phyloP scores from a whole-genome alignment of 2,888 invertebrate species.

The Folsomia manolachei region DNA sequence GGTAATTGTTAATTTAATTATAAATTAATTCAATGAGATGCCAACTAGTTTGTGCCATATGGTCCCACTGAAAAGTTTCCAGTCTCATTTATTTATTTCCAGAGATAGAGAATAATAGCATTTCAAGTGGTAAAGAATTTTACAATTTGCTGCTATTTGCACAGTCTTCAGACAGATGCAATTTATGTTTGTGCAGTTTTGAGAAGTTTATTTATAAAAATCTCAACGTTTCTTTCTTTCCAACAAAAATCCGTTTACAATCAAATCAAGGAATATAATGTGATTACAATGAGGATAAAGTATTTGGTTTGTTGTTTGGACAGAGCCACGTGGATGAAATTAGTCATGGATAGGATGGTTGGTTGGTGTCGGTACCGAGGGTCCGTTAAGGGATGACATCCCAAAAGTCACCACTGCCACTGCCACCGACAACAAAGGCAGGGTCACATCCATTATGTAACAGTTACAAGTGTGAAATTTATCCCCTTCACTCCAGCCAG shows the following conservation, averaged over 20 bases:
- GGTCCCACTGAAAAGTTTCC: no score
- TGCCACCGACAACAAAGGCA: background rate
- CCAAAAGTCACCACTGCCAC: background rate
- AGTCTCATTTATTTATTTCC: no score
- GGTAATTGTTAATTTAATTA: background rate
- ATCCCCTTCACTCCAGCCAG: background rate
- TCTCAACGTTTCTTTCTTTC: no score
- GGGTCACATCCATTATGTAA: background rate
- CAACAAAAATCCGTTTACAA: no score
- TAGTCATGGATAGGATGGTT: background rate
- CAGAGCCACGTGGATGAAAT: background rate
- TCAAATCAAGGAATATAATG: no score
- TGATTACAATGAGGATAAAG: no score
- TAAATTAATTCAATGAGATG: slow-evolving; percentile 28
- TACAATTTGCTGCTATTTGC: no score
- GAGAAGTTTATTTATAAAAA: no score
- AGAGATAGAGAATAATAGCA: no score
- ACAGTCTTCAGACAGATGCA: no score
- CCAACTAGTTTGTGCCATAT: slow-evolving; percentile 15
- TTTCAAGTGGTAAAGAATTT: no score
- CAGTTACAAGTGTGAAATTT: background rate
- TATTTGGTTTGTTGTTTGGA: background rate
- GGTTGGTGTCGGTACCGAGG: background rate
- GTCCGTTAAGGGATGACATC: background rate
- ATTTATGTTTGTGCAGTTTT: no score